A percentile compares a stretch with the other conserved stretches of the same genome.
Conservation (phyloP, 2,797 vertebrate species). For the Pseudotriccus pelzelni region DNA sequence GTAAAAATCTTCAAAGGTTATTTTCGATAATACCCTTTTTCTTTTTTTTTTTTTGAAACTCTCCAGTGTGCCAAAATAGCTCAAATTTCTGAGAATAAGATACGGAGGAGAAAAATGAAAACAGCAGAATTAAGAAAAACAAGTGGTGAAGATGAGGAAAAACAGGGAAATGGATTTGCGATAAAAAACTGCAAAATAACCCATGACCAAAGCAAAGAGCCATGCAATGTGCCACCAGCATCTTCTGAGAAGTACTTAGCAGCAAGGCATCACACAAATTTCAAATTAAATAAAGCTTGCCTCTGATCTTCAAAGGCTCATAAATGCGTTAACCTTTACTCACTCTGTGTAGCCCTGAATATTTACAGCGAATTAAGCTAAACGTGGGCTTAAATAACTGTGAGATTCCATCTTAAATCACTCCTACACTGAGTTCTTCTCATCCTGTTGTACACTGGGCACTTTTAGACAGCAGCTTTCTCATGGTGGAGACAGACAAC, state of each 20-base stretch:
- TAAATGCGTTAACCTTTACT: background rate
- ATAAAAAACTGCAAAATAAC: background rate
- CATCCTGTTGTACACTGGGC: background rate
- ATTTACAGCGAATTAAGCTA: background rate
- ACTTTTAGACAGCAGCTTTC: background rate
- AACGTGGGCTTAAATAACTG: background rate
- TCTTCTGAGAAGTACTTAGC: background rate
- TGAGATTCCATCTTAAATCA: background rate
- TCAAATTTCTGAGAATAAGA: background rate
- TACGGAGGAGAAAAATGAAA: background rate
- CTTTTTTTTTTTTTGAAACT: background rate
- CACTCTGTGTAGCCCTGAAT: background rate
- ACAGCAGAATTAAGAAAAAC: background rate
- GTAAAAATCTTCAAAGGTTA: background rate
- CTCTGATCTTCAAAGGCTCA: conserved; percentile 40
- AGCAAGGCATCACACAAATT: background rate
- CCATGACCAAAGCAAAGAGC: conserved; percentile 14
- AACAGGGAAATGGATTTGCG: background rate
- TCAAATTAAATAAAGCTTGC: background rate
- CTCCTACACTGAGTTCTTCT: background rate
- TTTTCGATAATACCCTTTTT: background rate
- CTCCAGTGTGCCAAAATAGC: background rate
- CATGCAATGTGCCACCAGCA: background rate
- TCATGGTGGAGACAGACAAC: background rate
- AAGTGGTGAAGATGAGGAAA: background rate